A percentile compares a stretch with the other conserved stretches of the same genome.
These are phyloP conservation scores for Tauraco hartlaubi DNA, from an alignment of 2,797 vertebrate species.

Conservation along the genomic window DNA sequence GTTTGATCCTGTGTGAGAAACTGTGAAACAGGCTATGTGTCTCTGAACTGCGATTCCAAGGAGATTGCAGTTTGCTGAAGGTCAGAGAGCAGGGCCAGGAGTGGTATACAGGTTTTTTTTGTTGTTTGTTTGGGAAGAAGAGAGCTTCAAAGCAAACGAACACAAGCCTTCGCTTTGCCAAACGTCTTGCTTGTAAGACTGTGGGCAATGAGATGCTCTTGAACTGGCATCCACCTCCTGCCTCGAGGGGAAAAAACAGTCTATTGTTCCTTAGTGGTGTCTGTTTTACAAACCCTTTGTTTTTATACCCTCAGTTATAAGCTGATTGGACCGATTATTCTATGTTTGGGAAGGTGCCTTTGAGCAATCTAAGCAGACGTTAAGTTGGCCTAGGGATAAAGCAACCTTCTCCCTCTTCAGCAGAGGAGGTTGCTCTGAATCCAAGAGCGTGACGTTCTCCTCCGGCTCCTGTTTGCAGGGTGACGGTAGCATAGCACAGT, in stretches of 20 bases:
- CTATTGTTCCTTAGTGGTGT: background rate
- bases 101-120: background rate
- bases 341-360: background rate
- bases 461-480: fast-evolving
- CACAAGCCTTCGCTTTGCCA: background rate
- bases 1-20: background rate
- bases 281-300: background rate
- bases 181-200: background rate
- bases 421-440: background rate
- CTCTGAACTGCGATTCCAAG: background rate
- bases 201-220: background rate
- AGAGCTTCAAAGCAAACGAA: background rate
- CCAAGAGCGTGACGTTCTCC: fast-evolving
- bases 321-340: background rate
- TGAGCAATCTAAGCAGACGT: background rate
- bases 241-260: background rate
- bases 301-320: background rate
- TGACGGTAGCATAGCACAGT: fast-evolving
- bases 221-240: background rate
- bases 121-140: background rate
- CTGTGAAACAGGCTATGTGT: background rate
- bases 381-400: background rate
- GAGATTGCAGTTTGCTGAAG: background rate
- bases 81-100: background rate
- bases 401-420: background rate